A percentile compares a stretch with the other conserved stretches of the same genome.
phyloP scores from a whole-genome alignment of 35 echinoderm and acorn worm genomes.

The Holothuria glaberrima region DNA sequence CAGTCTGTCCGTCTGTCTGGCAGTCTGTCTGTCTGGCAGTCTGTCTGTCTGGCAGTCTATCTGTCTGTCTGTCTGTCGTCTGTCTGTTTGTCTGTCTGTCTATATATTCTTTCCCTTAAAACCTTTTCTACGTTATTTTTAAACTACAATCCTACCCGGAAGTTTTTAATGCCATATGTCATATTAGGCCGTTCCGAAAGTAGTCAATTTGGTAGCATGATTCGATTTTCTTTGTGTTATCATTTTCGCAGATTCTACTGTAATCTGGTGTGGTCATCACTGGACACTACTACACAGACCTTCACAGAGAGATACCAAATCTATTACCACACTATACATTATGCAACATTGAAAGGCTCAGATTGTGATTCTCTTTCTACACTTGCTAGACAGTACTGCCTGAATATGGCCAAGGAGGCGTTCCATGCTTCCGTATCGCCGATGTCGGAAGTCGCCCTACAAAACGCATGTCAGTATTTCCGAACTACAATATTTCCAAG shows the following conservation, averaged over 20 bases:
- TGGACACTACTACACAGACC: background rate
- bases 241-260: slow-evolving; percentile 18
- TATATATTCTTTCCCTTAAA: too few relatives aligned
- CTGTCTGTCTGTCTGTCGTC: too few relatives aligned
- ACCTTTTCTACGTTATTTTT: too few relatives aligned
- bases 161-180: too few relatives aligned
- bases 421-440: slow-evolving; percentile 32
- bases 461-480: slow-evolving; percentile 44
- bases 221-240: background rate
- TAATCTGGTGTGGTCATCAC: slow-evolving; percentile 16
- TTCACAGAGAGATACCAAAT: slow-evolving; percentile 23
- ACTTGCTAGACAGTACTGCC: slow-evolving; percentile 37
- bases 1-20: background rate
- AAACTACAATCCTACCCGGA: too few relatives aligned
- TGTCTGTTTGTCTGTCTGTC: too few relatives aligned
- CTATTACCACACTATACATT: slow-evolving; percentile 29
- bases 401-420: slow-evolving; percentile 42
- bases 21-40: background rate
- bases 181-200: too few relatives aligned
- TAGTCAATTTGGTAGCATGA: too few relatives aligned
- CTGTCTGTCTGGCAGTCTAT: too few relatives aligned
- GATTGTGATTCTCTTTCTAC: slow-evolving; percentile 7
- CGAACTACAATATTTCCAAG: background rate
- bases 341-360: background rate
- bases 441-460: background rate